Conservation (phyloP, 2,888 invertebrate genomes). For the Julus scanicus region DNA sequence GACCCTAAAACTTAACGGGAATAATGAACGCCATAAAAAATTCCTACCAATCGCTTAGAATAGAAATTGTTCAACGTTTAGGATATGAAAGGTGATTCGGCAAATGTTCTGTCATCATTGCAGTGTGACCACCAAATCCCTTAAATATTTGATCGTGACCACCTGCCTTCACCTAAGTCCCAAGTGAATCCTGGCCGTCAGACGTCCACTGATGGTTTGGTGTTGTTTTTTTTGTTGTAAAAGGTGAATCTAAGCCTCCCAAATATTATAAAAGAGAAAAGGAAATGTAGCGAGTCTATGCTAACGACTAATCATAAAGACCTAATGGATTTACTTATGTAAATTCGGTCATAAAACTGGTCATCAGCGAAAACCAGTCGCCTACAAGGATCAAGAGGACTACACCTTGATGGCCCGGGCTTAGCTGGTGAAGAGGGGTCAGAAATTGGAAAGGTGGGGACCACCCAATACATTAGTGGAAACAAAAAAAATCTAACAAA, state of each 20-base stretch:
- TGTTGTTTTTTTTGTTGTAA: slow-evolving; percentile 40
- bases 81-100: slow-evolving; percentile 30
- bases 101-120: not conserved
- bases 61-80: slow-evolving; percentile 8
- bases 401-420: slow-evolving; percentile 18
- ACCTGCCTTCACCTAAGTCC: not conserved
- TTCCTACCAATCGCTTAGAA: slow-evolving; percentile 5
- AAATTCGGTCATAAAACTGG: slow-evolving; percentile 48
- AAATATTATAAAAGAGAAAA: slow-evolving; percentile 41
- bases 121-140: slow-evolving; percentile 35
- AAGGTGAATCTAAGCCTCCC: slow-evolving; percentile 48
- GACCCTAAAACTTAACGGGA: not conserved
- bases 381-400: slow-evolving; percentile 20
- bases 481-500: not conserved
- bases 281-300: slow-evolving; percentile 48
- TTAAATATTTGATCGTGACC: slow-evolving; percentile 42
- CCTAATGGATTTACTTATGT: slow-evolving; percentile 51
- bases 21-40: slow-evolving; percentile 24
- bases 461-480: not conserved
- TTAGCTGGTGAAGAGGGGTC: not conserved
- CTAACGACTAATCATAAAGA: slow-evolving; percentile 52
- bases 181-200: slow-evolving; percentile 19
- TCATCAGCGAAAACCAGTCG: slow-evolving; percentile 46
- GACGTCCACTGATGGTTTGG: too few species aligned
- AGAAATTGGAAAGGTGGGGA: not conserved